Percentiles rank a stretch among this genome's conserved stretches.
phyloP scores from a whole-genome alignment of 2,113 vertebrate genomes.

The Pipa parva region DNA sequence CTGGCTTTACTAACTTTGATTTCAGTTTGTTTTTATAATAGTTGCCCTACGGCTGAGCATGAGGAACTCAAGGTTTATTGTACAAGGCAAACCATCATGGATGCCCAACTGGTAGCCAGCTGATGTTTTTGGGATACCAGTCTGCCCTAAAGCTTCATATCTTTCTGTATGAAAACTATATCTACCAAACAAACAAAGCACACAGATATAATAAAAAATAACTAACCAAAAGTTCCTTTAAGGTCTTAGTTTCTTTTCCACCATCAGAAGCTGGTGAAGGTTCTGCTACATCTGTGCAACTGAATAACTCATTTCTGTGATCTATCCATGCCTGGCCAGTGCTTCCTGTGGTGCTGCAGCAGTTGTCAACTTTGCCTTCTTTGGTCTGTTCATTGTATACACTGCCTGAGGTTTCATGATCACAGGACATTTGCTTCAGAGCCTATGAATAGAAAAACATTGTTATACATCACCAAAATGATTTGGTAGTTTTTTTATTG shows the following conservation, averaged over 20 bases:
- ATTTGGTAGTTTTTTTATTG: too few relatives aligned
- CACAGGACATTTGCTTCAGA: conserved; percentile 66
- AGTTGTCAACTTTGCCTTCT: conserved; percentile 70
- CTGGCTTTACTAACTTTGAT: too few relatives aligned
- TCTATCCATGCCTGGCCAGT: conserved; percentile 75
- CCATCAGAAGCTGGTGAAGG: conserved; percentile 56
- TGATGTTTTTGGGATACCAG: background rate
- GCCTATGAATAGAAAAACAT: conserved; percentile 58
- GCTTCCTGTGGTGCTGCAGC: conserved; percentile 66
- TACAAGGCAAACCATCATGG: too few relatives aligned
- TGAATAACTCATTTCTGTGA: conserved; percentile 65
- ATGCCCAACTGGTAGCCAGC: too few relatives aligned
- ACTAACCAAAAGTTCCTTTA: conserved; percentile 91
- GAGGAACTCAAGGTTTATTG: too few relatives aligned
- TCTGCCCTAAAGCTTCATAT: too few relatives aligned
- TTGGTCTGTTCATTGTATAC: conserved; percentile 76
- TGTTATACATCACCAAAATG: too few relatives aligned
- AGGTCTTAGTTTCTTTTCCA: conserved; percentile 75
- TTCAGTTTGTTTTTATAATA: too few relatives aligned
- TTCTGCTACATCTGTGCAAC: conserved; percentile 61
- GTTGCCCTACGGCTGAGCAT: too few relatives aligned
- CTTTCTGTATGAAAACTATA: too few relatives aligned
- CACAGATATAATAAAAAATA: conserved; percentile 40
- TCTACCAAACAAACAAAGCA: too few relatives aligned
- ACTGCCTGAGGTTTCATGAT: conserved; percentile 61